Evolutionary conservation across 2,113 vertebrate genomes (phyloP).

Genomic region (Pandion haliaetus): DNA sequence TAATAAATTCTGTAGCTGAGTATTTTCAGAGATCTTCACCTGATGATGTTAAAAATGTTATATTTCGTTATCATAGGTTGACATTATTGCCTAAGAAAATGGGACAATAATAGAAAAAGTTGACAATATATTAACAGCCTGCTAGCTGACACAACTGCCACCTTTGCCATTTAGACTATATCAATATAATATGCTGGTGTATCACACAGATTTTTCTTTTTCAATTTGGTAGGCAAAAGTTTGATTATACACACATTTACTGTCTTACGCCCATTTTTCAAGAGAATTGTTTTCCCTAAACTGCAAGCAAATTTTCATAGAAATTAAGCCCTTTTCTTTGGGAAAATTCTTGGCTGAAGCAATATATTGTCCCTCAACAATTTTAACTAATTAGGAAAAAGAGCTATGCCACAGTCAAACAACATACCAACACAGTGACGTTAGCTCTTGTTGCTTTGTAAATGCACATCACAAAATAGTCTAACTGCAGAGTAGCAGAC

Average conservation of each 20-base stretch:
- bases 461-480: constrained; percentile 24
- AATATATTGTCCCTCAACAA: constrained; percentile 56
- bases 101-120: neutral
- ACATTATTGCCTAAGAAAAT: neutral
- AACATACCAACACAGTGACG: constrained; percentile 26
- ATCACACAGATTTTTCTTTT: neutral
- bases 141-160: neutral
- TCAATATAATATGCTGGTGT: neutral
- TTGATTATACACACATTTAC: neutral
- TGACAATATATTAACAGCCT: neutral
- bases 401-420: constrained; percentile 34
- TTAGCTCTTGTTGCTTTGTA: constrained; percentile 45
- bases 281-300: neutral
- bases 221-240: neutral
- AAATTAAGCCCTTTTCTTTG: constrained; percentile 51
- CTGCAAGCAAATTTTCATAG: constrained; percentile 50
- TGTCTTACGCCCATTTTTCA: neutral
- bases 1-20: neutral
- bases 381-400: constrained; percentile 60
- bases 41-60: neutral
- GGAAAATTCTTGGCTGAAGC: constrained; percentile 46
- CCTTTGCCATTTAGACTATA: neutral
- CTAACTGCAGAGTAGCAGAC: neutral
- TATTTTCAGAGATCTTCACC: neutral
- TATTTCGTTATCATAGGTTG: neutral